Evolutionary conservation across 2,888 invertebrate genomes (phyloP).

Genomic region (Nemotelus nigrinus): DNA sequence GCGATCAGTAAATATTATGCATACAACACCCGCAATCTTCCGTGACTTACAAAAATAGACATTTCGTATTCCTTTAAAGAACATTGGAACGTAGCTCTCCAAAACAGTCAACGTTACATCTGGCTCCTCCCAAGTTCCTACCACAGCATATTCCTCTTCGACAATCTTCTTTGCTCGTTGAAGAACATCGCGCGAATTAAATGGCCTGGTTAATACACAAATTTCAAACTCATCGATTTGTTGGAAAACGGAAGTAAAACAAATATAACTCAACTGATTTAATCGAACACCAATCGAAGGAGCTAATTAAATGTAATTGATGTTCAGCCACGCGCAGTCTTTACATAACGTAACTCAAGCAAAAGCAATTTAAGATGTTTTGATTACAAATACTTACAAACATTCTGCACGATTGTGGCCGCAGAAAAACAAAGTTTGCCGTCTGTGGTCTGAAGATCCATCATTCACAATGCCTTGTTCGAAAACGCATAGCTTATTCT

Average conservation of each 20-base stretch:
- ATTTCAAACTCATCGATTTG: neutral
- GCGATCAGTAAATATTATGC: neutral
- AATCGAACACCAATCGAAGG: neutral
- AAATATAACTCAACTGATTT: neutral
- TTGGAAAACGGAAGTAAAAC: too few relatives aligned
- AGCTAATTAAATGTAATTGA: neutral
- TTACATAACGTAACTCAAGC: neutral
- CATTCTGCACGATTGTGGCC: constrained; percentile 82
- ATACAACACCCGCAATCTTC: neutral
- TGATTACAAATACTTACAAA: constrained; percentile 75
- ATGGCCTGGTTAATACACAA: constrained; percentile 70
- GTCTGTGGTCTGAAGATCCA: constrained; percentile 84
- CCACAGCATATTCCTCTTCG: constrained; percentile 84
- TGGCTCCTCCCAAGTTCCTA: constrained; percentile 86
- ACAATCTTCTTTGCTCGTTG: constrained; percentile 84
- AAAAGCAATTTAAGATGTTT: constrained; percentile 67
- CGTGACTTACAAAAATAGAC: constrained; percentile 80
- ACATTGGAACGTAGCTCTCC: constrained; percentile 81
- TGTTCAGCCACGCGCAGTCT: constrained; percentile 66
- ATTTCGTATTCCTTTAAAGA: constrained; percentile 78
- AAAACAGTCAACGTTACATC: constrained; percentile 83
- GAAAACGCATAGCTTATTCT: constrained; percentile 83
- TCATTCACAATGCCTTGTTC: constrained; percentile 81
- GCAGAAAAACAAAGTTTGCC: constrained; percentile 89
- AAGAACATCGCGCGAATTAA: constrained; percentile 81